Base-by-base conservation (phyloP, 2,113 vertebrate genomes). In the Pelvicachromis taeniatus region DNA sequence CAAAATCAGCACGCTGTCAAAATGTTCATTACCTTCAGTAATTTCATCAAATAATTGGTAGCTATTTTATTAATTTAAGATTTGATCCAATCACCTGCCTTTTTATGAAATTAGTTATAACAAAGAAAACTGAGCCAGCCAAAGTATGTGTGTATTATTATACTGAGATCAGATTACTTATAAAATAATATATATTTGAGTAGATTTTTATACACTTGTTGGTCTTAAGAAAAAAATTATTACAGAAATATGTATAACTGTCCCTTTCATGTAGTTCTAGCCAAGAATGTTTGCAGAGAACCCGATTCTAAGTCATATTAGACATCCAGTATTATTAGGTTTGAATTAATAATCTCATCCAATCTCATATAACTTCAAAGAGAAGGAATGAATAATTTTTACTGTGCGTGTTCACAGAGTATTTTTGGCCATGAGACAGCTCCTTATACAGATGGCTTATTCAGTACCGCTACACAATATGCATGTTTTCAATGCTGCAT, bases 401-500 rank as follows among this genome's bases (percentile, higher is more conserved):
- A 84, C 85, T 86, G 83, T 88, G 81, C 73, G 19, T 68, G 23
- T 31, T 82, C 6, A 38, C 31, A 31, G 63, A 86, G 19, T 77
- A 52, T 68, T 50, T 82, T 38, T 35, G 31, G 40, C 38, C 77
- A 86, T 61, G 59, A 23, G 12, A 82, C 86, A 87, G 92, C 91
- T 87, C 84, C 81, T 89, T 79, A 91, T 79, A 83, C 90, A 93
- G 78, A 91, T 55, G 85, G 78, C 75, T 92, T 92, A 78, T 82
- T 90, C 81, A 79, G 85, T 82, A 84, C 63, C 17, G 16, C 87
- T 56, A 85, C 88, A 90, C 75, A 55, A 78, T 80, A 52, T 91
- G 91, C 93, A 91, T 94, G 92, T 91, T 82, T 86, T 21, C 80
- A 54, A 92, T 81, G 89, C 90, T 38, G 78, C 86, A 86, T 90